Conservation (phyloP, 2,888 invertebrate genomes). For the Axea sp. region DNA sequence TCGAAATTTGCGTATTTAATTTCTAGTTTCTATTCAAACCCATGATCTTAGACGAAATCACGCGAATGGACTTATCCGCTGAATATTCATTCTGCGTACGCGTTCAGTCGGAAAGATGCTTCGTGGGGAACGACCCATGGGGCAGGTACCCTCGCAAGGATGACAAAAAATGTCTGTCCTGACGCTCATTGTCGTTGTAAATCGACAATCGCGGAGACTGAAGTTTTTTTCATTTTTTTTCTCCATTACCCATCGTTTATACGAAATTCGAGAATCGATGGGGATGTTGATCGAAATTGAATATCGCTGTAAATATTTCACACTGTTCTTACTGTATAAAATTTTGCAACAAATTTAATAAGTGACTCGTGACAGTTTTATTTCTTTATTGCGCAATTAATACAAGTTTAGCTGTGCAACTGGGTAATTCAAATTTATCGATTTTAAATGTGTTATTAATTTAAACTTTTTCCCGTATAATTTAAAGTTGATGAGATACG, state of each 20-base stretch:
- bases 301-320: constrained; percentile 1
- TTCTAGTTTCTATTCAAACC: constrained; percentile 43
- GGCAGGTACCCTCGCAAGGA: constrained; percentile 65
- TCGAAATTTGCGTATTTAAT: too few species aligned
- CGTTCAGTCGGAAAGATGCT: constrained; percentile 75
- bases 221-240: constrained; percentile 25
- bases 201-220: constrained; percentile 15
- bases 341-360: too few species aligned
- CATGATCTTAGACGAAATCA: constrained; percentile 60
- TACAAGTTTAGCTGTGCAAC: too few species aligned
- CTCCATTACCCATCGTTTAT: constrained; percentile 4
- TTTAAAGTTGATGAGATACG: too few species aligned
- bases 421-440: too few species aligned
- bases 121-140: constrained; percentile 66
- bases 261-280: constrained; percentile 17
- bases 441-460: too few species aligned
- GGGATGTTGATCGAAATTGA: constrained; percentile 24
- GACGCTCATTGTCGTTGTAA: constrained; percentile 31
- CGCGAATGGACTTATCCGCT: constrained; percentile 55
- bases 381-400: too few species aligned
- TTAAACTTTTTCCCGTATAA: too few species aligned
- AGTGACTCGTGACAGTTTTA: too few species aligned
- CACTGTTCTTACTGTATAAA: too few species aligned
- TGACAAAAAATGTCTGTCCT: constrained; percentile 53
- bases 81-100: constrained; percentile 71